A percentile compares a stretch with the other conserved stretches of the same genome.
Conservation (phyloP, 2,888 invertebrate genomes). For the Pandemis corylana region DNA sequence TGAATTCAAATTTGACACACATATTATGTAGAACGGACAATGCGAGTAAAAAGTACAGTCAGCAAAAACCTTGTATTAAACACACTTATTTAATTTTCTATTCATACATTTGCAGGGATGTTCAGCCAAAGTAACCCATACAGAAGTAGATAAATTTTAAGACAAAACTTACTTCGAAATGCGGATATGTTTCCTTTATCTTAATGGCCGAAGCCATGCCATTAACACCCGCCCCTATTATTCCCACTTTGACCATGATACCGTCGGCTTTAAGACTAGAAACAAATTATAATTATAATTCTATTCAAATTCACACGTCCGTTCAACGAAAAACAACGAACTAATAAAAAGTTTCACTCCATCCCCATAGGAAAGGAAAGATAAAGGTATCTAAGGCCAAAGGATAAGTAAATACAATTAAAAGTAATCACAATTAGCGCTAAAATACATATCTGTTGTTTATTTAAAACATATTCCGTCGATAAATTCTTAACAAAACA, state of each 20-base stretch:
- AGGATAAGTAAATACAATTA: conserved; percentile 19
- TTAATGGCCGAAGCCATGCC: conserved; percentile 89
- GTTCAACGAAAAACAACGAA: not conserved
- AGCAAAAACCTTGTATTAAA: too few relatives aligned
- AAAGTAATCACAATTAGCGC: not conserved
- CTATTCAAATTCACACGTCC: not conserved
- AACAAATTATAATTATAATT: not conserved
- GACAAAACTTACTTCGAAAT: conserved; percentile 64
- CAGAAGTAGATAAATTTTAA: too few relatives aligned
- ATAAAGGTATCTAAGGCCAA: conserved; percentile 35
- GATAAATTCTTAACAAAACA: not conserved
- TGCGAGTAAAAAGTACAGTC: too few relatives aligned
- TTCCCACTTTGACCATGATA: conserved; percentile 78
- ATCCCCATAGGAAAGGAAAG: not conserved
- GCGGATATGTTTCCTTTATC: conserved; percentile 85
- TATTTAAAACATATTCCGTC: not conserved
- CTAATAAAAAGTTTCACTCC: not conserved
- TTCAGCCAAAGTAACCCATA: too few relatives aligned
- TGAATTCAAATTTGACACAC: too few relatives aligned
- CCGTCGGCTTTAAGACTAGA: not conserved
- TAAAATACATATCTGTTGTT: not conserved
- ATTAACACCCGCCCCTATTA: conserved; percentile 91
- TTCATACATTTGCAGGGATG: too few relatives aligned
- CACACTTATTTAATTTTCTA: too few relatives aligned
- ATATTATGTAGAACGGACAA: too few relatives aligned